These are phyloP conservation scores for Chloebia gouldiae DNA, from an alignment of 2,113 vertebrate species.

Conservation along the genomic window DNA sequence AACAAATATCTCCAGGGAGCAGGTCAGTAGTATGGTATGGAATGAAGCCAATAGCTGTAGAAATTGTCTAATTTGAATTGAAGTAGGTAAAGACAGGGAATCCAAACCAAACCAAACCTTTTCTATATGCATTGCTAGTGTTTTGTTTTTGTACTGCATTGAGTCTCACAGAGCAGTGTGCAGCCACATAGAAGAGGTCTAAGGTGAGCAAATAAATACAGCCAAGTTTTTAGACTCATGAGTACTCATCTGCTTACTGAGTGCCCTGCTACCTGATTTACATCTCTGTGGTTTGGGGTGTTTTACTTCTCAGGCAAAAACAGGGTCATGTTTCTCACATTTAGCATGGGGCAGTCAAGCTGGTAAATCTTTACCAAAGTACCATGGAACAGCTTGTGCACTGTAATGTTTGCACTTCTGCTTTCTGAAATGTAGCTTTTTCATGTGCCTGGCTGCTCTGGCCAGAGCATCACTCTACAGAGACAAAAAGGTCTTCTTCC, in stretches of 20 bases:
- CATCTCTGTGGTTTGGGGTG: neutral
- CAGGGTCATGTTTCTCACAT: neutral
- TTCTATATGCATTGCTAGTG: neutral
- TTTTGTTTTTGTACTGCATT: neutral
- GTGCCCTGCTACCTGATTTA: neutral
- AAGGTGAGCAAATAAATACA: neutral
- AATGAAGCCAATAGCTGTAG: constrained; percentile 1
- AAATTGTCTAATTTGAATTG: neutral
- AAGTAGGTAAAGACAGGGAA: neutral
- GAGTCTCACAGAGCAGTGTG: neutral
- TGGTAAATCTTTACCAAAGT: neutral
- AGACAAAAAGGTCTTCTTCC: neutral
- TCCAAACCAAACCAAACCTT: neutral
- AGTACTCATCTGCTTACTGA: neutral
- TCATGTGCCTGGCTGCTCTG: neutral
- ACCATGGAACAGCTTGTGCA: no score
- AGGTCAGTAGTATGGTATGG: neutral
- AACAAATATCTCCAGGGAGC: constrained; percentile 19
- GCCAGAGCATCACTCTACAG: neutral
- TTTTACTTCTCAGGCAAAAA: neutral
- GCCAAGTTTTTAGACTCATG: neutral
- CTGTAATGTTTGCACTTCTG: neutral
- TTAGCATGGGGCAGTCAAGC: neutral
- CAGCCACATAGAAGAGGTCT: neutral
- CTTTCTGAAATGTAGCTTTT: neutral